These are phyloP conservation scores for Drymodes brunneopygia DNA, from an alignment of 2,113 vertebrate species.

Conservation along the genomic window DNA sequence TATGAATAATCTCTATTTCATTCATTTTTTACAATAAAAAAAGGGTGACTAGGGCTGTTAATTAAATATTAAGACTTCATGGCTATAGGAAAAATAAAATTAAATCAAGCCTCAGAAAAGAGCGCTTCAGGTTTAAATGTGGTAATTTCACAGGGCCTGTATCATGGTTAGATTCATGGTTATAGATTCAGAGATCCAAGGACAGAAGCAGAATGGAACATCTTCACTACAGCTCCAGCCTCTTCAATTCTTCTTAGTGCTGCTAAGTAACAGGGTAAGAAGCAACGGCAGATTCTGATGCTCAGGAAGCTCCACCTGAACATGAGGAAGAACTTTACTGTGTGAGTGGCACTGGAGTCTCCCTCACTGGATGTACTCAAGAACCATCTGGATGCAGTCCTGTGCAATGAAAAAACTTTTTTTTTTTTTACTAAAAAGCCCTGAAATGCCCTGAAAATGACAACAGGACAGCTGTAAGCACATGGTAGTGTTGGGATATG, in stretches of 20 bases:
- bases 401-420: background rate
- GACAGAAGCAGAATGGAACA: background rate
- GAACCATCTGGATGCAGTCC: background rate
- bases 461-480: background rate
- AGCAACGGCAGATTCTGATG: background rate
- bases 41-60: rapidly evolving
- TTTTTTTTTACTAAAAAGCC: no score
- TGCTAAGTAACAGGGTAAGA: background rate
- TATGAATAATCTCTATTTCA: background rate
- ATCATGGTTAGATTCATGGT: no score
- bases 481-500: background rate
- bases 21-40: background rate
- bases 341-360: background rate
- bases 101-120: background rate
- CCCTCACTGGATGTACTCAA: background rate
- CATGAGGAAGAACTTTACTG: background rate
- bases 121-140: background rate
- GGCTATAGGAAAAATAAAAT: background rate
- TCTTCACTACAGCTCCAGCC: background rate
- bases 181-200: background rate
- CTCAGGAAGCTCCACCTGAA: background rate
- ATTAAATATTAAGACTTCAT: background rate
- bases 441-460: background rate
- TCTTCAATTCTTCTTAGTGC: background rate
- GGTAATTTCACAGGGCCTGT: background rate